Evolutionary conservation across 2,888 invertebrate genomes (phyloP).

Genomic region (Hofmannophila pseudospretella): DNA sequence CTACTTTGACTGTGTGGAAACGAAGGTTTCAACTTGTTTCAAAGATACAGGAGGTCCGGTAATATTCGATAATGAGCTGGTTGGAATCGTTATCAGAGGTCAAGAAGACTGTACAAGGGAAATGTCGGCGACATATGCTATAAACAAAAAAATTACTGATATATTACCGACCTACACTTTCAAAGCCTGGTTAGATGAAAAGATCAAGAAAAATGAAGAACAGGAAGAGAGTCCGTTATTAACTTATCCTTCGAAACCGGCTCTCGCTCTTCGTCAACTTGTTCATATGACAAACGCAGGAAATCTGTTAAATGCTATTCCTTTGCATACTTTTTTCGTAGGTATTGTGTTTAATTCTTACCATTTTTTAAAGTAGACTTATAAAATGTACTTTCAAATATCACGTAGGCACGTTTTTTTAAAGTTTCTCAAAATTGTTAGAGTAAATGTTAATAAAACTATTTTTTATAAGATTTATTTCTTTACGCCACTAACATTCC

Average conservation of each 20-base stretch:
- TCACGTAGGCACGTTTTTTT: not conserved
- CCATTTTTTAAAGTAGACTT: not conserved
- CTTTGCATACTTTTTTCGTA: not conserved
- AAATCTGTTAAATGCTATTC: not conserved
- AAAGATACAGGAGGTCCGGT: slow-evolving; percentile 61
- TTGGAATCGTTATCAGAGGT: slow-evolving; percentile 53
- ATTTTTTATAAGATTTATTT: not conserved
- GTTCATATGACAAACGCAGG: not conserved
- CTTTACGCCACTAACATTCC: too few relatives aligned
- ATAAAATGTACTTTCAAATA: not conserved
- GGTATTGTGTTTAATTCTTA: slow-evolving; percentile 1
- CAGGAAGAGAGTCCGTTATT: slow-evolving; percentile 27
- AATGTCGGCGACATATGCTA: slow-evolving; percentile 46
- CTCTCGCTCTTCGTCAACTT: not conserved
- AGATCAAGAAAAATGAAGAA: slow-evolving; percentile 50
- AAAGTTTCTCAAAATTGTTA: not conserved
- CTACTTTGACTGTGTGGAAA: slow-evolving; percentile 61
- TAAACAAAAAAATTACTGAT: slow-evolving; percentile 50
- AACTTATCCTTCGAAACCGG: slow-evolving; percentile 41
- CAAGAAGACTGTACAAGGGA: slow-evolving; percentile 51
- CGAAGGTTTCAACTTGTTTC: slow-evolving; percentile 58
- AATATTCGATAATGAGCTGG: slow-evolving; percentile 49
- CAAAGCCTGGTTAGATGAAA: slow-evolving; percentile 59
- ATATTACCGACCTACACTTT: slow-evolving; percentile 53
- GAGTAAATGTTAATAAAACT: not conserved